Evolutionary conservation across 2,888 invertebrate species (phyloP), one percentile per base, ranked within the genome.

Genomic region (Serripes groenlandicus): DNA sequence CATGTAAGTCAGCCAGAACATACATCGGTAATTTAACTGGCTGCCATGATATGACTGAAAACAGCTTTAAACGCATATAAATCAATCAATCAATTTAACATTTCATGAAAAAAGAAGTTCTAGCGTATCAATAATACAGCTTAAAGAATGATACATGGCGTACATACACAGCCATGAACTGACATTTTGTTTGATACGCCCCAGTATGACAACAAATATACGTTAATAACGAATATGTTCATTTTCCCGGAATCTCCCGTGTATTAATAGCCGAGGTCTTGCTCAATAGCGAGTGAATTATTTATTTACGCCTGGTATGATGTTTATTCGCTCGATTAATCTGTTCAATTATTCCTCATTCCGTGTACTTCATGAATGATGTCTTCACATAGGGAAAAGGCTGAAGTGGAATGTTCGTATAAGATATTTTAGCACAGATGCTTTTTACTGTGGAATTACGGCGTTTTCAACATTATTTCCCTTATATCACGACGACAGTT

Each of bases 271-370:
- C 66, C 26, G 26, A 42, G 26, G 11, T 23, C 9, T 42, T 66
- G 66, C 28, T 42, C 66, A 66, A 66, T 66, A 66, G 28, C 23
- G 42, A 42, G 42, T 66, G 66, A 37, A 66, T 66, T 66, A 66
- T 66, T 66, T 42, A 66, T 66, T 28, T 30, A 11, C 28, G 66
- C 37, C 42, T 28, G 42, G 42, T 28, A 42, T 66, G 42, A 28
- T 66, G 66, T 66, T 66, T 66, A 66, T 66, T 42, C 42, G 66
- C 42, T 66, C 66, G 66, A 66, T 66, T 66, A 66, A 66, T 66
- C 35, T 42, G 28, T 42, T 66, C 66, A 66, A 26, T 66, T 66
- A 66, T 66, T 42, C 23, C 37, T 18, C 26, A 26, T 66, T 37
- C n/a, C 7, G 58, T 26, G 23, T 23, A 26, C 58, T 23, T 18